phyloP scores from a whole-genome alignment of 2,888 invertebrate genomes.

The Allolobophora icterica region DNA sequence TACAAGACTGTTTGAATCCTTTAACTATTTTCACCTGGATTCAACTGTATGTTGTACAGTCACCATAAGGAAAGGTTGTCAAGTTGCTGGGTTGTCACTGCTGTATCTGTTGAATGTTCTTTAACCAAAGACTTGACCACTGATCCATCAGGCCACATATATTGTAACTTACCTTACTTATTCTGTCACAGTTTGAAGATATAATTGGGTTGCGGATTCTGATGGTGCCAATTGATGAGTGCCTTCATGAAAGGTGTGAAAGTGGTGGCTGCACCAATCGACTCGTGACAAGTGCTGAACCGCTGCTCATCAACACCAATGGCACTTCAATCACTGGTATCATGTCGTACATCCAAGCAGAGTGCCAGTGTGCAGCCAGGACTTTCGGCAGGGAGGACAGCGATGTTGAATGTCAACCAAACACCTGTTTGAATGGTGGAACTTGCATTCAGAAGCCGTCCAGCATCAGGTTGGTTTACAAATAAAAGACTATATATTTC shows the following conservation, averaged over 20 bases:
- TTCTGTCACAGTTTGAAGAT: slow-evolving; percentile 70
- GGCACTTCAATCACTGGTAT: slow-evolving; percentile 95
- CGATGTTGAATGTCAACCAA: slow-evolving; percentile 74
- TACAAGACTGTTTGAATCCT: too few species aligned
- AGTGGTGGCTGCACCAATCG: slow-evolving; percentile 90
- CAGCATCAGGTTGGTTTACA: slow-evolving; percentile 44
- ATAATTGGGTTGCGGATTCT: slow-evolving; percentile 92
- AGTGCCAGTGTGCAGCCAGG: slow-evolving; percentile 92
- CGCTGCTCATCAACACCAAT: slow-evolving; percentile 89
- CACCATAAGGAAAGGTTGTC: too few species aligned
- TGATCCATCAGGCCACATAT: background rate
- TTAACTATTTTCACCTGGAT: too few species aligned
- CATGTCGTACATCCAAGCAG: slow-evolving; percentile 86
- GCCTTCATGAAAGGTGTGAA: slow-evolving; percentile 60
- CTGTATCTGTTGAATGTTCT: background rate
- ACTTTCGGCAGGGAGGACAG: slow-evolving; percentile 81
- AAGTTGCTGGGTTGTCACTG: too few species aligned
- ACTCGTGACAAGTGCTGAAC: slow-evolving; percentile 70
- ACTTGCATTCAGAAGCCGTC: slow-evolving; percentile 74
- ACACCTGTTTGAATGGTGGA: slow-evolving; percentile 88
- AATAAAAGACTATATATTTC: background rate
- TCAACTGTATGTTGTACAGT: too few species aligned
- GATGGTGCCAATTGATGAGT: slow-evolving; percentile 89
- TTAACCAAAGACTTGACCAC: background rate
- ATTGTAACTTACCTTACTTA: background rate